Conservation (phyloP, 2,888 invertebrate genomes). For the Mesoligia furuncula region DNA sequence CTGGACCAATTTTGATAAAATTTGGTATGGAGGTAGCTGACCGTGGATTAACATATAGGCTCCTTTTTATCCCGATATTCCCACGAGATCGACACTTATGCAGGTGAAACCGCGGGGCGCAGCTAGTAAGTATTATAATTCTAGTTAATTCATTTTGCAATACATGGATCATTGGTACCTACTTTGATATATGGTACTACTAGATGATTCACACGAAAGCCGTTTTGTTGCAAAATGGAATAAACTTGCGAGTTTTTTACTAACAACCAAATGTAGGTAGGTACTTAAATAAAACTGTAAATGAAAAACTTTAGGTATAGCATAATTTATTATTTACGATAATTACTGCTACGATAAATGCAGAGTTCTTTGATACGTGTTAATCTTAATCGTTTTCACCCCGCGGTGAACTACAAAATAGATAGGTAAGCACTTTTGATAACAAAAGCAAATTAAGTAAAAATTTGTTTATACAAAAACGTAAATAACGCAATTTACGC, state of each 20-base stretch:
- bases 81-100: no score
- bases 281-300: no score
- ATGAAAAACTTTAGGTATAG: neutral
- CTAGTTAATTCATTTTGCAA: conserved; percentile 3
- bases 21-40: no score
- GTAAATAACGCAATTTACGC: no score
- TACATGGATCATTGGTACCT: no score
- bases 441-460: neutral
- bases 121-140: neutral
- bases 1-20: no score
- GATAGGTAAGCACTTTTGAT: neutral
- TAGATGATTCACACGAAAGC: no score
- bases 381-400: conserved; percentile 36
- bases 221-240: neutral
- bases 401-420: neutral
- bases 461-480: no score
- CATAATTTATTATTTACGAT: neutral
- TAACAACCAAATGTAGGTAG: neutral
- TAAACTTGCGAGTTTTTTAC: neutral
- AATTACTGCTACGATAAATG: neutral
- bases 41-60: no score
- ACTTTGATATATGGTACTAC: no score
- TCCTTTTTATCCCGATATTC: no score
- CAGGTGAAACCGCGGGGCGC: no score
- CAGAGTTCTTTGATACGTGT: neutral